Evolutionary conservation across 2,797 vertebrate genomes (phyloP), one percentile per base, ranked within the genome.

Genomic region (Calcarius lapponicus): DNA sequence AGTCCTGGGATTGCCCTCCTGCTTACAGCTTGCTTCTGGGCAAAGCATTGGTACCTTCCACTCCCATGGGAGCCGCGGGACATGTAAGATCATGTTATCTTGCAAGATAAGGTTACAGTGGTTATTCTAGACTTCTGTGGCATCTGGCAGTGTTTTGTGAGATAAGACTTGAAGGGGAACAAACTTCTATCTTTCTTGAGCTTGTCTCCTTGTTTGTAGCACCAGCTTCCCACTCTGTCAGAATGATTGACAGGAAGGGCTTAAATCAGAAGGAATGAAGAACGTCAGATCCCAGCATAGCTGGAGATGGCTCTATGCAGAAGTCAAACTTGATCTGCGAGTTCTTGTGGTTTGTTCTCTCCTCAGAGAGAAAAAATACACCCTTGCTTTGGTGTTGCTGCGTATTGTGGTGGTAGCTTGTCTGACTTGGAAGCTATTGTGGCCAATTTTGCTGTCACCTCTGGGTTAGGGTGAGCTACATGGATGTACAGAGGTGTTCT

Each of bases 221-320:
- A 69, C 43, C 61, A 93, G 54, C 57, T 92, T 95, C 53, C 90
- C 91, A 84, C 88, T 83, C 82, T 95, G 93, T 75, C 94, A 94
- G 62, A 58, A 57, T 95, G 95, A 95, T 28, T 86, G 95, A 70
- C 83, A 69, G 54, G 54, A 88, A 73, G n/a, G 89, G 64, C 53
- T 87, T 74, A 76, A 74, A 83, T 7, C 72, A 70, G 53, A 74
- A 94, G 70, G 71, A 80, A 72, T 38, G 76, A 67, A 75, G 62
- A 36, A 36, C 0, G 4, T 79, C 80, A 88, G 66, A 79, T 75
- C 76, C 64, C 56, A 48, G 16, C 72, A 64, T 58, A 94, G 75
- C 56, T 60, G 48, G 54, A 70, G 82, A 70, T 38, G 32, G 17
- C 48, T 94, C 29, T 54, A 0, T 28, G 11, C 69, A 79, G 56